phyloP scores from a whole-genome alignment of 2,888 invertebrate species.

The Venusia cambrica region DNA sequence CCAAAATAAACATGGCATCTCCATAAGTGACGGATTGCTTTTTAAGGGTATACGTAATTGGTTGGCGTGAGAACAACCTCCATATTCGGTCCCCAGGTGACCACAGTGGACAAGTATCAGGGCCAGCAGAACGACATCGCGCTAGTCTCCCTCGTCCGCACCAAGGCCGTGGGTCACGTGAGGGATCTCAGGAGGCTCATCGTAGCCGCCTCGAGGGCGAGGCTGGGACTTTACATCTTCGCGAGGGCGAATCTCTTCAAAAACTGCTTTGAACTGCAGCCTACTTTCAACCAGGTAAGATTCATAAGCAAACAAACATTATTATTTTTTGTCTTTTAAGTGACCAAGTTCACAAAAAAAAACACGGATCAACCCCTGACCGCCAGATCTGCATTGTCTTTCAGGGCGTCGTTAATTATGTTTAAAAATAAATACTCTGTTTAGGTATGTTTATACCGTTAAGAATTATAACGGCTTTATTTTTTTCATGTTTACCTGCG shows the following conservation, averaged over 20 bases:
- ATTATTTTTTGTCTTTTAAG: too few species aligned
- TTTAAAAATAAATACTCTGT: too few species aligned
- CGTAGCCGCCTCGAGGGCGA: conserved; percentile 98
- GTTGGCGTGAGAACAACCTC: not conserved
- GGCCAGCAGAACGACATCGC: conserved; percentile 99
- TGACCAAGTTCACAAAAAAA: too few species aligned
- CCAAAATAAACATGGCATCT: too few species aligned
- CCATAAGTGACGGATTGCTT: too few species aligned
- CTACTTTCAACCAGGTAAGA: conserved; percentile 93
- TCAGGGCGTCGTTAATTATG: too few species aligned
- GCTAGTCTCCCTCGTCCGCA: conserved; percentile 96
- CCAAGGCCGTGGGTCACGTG: conserved; percentile 98
- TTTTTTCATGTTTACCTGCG: too few species aligned
- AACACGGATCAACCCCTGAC: too few species aligned
- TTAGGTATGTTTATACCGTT: too few species aligned
- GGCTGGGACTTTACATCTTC: conserved; percentile 97
- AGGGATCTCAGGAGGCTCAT: conserved; percentile 97
- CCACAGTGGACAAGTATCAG: conserved; percentile 99
- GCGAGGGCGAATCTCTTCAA: conserved; percentile 95
- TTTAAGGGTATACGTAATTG: too few species aligned
- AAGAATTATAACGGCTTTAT: too few species aligned
- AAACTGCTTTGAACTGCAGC: conserved; percentile 98
- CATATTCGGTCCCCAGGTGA: conserved; percentile 74
- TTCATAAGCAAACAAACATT: not conserved
- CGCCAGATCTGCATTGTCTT: too few species aligned